Evolutionary conservation across 2,888 invertebrate species (phyloP).

Genomic region (Halocaridina rubra): DNA sequence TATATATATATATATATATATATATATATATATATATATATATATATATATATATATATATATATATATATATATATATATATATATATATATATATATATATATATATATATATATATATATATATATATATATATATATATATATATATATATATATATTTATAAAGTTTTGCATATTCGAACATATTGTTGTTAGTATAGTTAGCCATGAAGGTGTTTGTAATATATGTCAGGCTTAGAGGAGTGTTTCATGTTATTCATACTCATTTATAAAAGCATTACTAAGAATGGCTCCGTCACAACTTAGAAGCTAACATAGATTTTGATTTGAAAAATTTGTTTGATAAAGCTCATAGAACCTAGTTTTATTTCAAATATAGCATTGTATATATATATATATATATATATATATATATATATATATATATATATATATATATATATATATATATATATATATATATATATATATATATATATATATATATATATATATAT

Average conservation of each 20-base stretch:
- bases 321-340: too few species aligned
- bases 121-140: neutral
- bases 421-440: neutral
- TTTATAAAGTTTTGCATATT: neutral
- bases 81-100: neutral
- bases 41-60: constrained; percentile 8
- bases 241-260: too few species aligned
- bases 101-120: constrained; percentile 1
- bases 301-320: too few species aligned
- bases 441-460: neutral
- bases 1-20: constrained; percentile 1
- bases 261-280: too few species aligned
- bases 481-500: neutral
- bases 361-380: too few species aligned
- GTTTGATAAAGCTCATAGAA: too few species aligned
- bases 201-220: neutral
- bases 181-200: neutral
- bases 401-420: neutral
- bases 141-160: neutral
- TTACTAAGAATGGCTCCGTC: too few species aligned
- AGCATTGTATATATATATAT: neutral
- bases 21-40: neutral
- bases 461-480: neutral
- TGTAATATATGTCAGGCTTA: too few species aligned
- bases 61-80: neutral